These are phyloP conservation scores for Himalopsyche anomala DNA, from an alignment of 2,888 invertebrate species.

Conservation along the genomic window DNA sequence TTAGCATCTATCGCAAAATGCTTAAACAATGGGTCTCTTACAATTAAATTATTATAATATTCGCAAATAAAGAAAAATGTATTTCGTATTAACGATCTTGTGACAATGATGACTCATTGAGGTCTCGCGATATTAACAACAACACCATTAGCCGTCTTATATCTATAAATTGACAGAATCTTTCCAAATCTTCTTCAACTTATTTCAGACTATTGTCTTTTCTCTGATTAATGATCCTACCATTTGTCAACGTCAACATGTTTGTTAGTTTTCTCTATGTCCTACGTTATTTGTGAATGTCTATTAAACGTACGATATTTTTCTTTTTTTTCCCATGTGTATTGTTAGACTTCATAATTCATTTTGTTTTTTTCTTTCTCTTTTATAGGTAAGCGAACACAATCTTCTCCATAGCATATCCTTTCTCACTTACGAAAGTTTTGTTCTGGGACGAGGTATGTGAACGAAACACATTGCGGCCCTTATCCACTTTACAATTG, in stretches of 20 bases:
- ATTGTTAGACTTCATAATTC: constrained; percentile 11
- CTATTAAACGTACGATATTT: background rate
- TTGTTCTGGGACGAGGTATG: background rate
- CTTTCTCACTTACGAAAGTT: background rate
- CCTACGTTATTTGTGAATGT: background rate
- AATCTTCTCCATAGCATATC: background rate
- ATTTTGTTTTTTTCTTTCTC: constrained; percentile 1
- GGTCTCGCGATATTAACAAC: too few relatives aligned
- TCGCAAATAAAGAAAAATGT: too few relatives aligned
- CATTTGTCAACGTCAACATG: constrained; percentile 27
- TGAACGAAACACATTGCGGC: background rate
- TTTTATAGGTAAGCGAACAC: background rate
- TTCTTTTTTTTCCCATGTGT: background rate
- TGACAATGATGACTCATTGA: too few relatives aligned
- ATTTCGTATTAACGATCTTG: too few relatives aligned
- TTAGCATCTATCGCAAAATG: too few relatives aligned
- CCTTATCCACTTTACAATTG: constrained; percentile 23
- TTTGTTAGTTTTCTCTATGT: background rate
- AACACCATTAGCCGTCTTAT: too few relatives aligned
- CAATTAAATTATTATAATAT: too few relatives aligned
- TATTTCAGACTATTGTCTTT: background rate
- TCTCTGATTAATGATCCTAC: background rate
- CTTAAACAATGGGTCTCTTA: too few relatives aligned
- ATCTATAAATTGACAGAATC: too few relatives aligned
- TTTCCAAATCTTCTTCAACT: background rate